Conservation (phyloP, 2,888 invertebrate genomes). For the Dendrolimus houi region DNA sequence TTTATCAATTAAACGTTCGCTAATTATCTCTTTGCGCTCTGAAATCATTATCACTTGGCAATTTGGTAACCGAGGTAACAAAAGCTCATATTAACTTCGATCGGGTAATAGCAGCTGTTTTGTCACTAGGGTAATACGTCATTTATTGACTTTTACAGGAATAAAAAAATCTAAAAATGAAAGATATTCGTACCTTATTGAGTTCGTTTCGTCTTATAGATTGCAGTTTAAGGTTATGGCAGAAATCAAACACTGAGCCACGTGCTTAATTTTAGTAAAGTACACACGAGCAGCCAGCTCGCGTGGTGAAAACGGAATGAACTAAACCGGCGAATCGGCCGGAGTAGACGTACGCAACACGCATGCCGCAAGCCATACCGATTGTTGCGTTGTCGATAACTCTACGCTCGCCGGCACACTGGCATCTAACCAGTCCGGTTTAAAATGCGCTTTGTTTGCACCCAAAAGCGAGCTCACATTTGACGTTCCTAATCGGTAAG, state of each 20-base stretch:
- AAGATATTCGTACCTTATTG: constrained; percentile 16
- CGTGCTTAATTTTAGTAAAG: constrained; percentile 49
- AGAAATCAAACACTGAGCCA: constrained; percentile 47
- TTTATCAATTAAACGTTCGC: no score
- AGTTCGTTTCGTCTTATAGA: constrained; percentile 11
- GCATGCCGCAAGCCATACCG: constrained; percentile 26
- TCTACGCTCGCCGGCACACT: constrained; percentile 3
- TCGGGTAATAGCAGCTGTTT: neutral
- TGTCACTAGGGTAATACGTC: neutral
- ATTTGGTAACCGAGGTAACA: neutral
- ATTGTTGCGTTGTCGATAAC: constrained; percentile 40
- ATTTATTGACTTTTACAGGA: neutral
- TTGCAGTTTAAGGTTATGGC: constrained; percentile 40
- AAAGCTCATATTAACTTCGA: neutral
- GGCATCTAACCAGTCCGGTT: neutral
- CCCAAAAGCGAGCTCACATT: no score
- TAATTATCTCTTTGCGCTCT: no score
- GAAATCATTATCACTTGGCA: no score
- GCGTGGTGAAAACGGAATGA: constrained; percentile 59
- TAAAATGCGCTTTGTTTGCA: no score
- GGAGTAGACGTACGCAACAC: constrained; percentile 20
- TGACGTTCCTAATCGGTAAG: no score
- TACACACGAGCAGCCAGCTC: constrained; percentile 35
- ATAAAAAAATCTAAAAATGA: constrained; percentile 7
- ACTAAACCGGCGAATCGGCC: constrained; percentile 11